Conservation (phyloP, 1,140 invertebrate genomes). For the Bactericera cockerelli region DNA sequence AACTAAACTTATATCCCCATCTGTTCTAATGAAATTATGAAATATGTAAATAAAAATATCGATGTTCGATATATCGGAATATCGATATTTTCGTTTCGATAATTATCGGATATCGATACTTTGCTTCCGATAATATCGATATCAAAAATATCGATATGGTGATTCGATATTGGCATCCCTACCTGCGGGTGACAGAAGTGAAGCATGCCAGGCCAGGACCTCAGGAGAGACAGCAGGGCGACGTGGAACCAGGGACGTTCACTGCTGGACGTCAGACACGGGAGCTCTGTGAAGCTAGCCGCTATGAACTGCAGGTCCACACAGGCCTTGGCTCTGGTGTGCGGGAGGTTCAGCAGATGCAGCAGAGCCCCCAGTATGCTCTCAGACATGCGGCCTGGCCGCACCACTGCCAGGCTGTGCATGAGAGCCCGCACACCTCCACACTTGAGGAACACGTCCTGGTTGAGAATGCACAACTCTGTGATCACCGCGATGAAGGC, state of each 20-base stretch:
- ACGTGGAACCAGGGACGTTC: slow-evolving; percentile 13
- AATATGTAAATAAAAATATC: too few species aligned
- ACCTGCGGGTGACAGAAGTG: slow-evolving; percentile 73
- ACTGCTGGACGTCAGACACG: background rate
- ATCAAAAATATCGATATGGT: too few species aligned
- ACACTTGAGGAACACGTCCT: slow-evolving; percentile 58
- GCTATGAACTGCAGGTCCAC: slow-evolving; percentile 69
- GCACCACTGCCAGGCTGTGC: slow-evolving; percentile 57
- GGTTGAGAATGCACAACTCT: slow-evolving; percentile 65
- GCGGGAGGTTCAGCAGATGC: slow-evolving; percentile 69
- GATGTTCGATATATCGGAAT: too few species aligned
- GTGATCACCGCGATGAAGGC: slow-evolving; percentile 70
- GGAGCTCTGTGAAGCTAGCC: slow-evolving; percentile 83
- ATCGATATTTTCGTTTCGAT: too few species aligned
- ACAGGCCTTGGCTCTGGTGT: slow-evolving; percentile 52
- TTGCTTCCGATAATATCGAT: too few species aligned
- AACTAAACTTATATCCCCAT: too few species aligned
- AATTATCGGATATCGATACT: too few species aligned
- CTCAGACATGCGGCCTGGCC: slow-evolving; percentile 40
- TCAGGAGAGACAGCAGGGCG: slow-evolving; percentile 43
- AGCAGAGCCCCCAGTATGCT: slow-evolving; percentile 73
- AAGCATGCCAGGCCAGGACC: slow-evolving; percentile 77
- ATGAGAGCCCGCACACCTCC: slow-evolving; percentile 70
- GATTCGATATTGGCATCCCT: too few species aligned
- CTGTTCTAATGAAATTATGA: too few species aligned